These are phyloP conservation scores for Solea solea DNA, from an alignment of 2,113 vertebrate genomes.

Conservation along the genomic window DNA sequence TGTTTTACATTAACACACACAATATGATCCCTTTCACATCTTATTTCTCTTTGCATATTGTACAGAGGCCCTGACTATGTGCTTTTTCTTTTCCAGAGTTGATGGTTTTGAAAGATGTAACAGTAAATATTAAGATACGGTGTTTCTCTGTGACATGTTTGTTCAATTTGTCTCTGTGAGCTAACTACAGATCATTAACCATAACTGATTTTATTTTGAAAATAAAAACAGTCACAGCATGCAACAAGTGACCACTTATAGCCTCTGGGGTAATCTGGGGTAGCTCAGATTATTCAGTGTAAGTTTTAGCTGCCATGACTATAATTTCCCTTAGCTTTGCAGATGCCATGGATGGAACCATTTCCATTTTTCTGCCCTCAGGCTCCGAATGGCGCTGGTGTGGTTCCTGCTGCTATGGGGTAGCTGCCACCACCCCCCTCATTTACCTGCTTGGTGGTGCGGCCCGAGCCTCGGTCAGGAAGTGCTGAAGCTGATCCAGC, in stretches of 20 bases:
- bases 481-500: conserved; percentile 87
- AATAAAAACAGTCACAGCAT: background rate
- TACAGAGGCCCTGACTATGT: too few relatives aligned
- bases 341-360: conserved; percentile 65
- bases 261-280: conserved; percentile 26
- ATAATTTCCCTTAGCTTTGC: conserved; percentile 58
- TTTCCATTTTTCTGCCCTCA: conserved; percentile 68
- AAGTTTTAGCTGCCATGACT: conserved; percentile 33
- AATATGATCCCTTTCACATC: too few relatives aligned
- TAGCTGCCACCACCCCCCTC: conserved; percentile 50
- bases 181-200: background rate
- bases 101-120: too few relatives aligned
- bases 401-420: conserved; percentile 62
- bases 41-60: too few relatives aligned
- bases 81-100: too few relatives aligned
- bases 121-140: too few relatives aligned
- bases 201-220: conserved; percentile 23
- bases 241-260: conserved; percentile 47
- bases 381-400: conserved; percentile 60
- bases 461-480: conserved; percentile 87
- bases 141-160: too few relatives aligned
- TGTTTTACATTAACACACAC: too few relatives aligned
- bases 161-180: background rate
- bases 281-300: conserved; percentile 51
- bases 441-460: conserved; percentile 84